Conservation (phyloP, 1,140 invertebrate genomes). For the Potamilus streckersoni region DNA sequence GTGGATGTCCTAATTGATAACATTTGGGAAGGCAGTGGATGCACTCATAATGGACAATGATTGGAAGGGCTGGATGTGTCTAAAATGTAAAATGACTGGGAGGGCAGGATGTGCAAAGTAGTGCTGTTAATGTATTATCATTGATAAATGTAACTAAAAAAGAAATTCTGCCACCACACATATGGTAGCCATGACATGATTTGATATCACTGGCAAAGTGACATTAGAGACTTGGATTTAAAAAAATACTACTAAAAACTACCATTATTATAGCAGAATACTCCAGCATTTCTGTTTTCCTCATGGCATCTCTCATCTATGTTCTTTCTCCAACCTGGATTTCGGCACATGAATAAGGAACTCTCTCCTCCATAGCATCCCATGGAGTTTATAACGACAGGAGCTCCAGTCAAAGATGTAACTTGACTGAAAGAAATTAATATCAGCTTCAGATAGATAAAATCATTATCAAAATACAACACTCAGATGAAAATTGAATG, state of each 20-base stretch:
- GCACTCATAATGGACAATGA: too few relatives aligned
- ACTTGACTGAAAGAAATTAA: conserved; percentile 10
- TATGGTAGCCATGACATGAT: too few relatives aligned
- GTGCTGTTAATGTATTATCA: too few relatives aligned
- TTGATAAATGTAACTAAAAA: too few relatives aligned
- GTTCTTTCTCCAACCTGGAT: conserved; percentile 41
- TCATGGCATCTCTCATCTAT: conserved; percentile 24
- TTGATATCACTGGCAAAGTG: too few relatives aligned
- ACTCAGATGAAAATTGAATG: not conserved
- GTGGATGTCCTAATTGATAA: too few relatives aligned
- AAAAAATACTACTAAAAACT: not conserved
- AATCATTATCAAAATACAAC: not conserved
- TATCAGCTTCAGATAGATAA: not conserved
- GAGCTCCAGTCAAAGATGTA: conserved; percentile 15
- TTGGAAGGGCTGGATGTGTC: too few relatives aligned
- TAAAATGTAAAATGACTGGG: too few relatives aligned
- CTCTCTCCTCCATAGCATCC: conserved; percentile 38
- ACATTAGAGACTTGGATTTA: not conserved
- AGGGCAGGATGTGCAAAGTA: too few relatives aligned
- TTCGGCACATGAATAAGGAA: conserved; percentile 41
- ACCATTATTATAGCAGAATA: conserved; percentile 46
- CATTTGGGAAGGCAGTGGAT: too few relatives aligned
- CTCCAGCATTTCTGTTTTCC: conserved; percentile 34
- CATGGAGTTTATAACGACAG: conserved; percentile 32
- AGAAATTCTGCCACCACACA: too few relatives aligned